These are phyloP conservation scores for Dicyrtomina minuta DNA, from an alignment of 2,888 invertebrate genomes.

Conservation along the genomic window DNA sequence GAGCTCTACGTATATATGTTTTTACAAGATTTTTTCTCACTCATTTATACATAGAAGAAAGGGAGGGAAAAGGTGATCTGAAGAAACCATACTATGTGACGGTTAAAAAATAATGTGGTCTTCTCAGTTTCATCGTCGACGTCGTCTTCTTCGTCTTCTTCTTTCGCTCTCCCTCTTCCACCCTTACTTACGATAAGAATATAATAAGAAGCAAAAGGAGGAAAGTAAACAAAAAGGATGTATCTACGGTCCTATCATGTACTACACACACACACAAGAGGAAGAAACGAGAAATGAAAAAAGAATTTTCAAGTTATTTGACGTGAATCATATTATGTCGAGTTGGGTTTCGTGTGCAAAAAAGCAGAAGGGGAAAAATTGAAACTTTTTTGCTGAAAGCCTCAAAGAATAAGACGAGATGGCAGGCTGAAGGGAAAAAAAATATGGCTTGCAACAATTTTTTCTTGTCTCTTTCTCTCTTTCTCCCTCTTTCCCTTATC, in stretches of 20 bases:
- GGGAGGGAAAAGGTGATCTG: too few species aligned
- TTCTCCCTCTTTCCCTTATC: neutral
- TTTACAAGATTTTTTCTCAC: too few species aligned
- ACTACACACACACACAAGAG: neutral
- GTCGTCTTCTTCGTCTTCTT: neutral
- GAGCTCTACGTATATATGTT: too few species aligned
- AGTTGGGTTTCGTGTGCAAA: conserved; percentile 30
- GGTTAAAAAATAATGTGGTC: too few species aligned
- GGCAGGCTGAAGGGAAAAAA: conserved; percentile 9
- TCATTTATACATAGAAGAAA: too few species aligned
- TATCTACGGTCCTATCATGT: neutral
- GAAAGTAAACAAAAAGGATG: neutral
- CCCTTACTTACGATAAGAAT: neutral
- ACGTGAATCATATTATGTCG: conserved; percentile 35
- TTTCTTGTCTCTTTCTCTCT: too few species aligned
- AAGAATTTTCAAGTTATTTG: conserved; percentile 33
- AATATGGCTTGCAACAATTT: conserved; percentile 17
- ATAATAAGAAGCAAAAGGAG: too few species aligned
- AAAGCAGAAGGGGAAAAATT: conserved; percentile 26
- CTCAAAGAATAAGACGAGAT: conserved; percentile 9
- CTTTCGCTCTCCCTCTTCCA: neutral
- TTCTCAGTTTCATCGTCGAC: conserved; percentile 10
- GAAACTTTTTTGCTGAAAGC: conserved; percentile 2
- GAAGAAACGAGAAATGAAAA: conserved; percentile 7
- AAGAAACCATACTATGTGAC: too few species aligned